phyloP scores from a whole-genome alignment of 2,113 vertebrate genomes.

The Hippopotamus amphibius region DNA sequence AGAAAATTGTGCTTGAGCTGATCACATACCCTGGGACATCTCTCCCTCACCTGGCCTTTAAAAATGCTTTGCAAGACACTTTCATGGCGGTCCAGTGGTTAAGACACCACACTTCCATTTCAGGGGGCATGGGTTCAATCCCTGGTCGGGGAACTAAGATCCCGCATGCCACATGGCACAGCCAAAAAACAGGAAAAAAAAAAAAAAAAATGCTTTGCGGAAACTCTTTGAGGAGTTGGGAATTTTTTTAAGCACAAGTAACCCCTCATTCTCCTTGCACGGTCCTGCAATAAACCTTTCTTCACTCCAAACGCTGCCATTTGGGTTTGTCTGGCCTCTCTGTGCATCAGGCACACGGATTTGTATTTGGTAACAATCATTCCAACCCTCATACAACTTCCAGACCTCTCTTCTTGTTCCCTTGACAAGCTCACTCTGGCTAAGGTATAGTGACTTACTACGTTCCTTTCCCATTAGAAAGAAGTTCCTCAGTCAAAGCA shows the following conservation, averaged over 20 bases:
- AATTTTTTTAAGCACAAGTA: not conserved
- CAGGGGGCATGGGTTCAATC: no score
- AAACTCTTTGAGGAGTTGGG: not conserved
- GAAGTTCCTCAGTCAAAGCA: not conserved
- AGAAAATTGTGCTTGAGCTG: not conserved
- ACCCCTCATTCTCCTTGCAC: not conserved
- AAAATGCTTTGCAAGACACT: not conserved
- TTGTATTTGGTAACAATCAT: not conserved
- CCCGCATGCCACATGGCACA: no score
- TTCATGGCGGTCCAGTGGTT: no score
- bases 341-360: not conserved
- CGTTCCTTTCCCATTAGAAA: conserved; percentile 15
- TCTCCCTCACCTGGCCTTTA: not conserved
- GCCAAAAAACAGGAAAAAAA: no score
- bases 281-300: not conserved
- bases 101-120: no score
- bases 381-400: not conserved
- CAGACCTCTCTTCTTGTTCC: not conserved
- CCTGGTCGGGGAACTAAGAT: no score
- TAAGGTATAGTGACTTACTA: not conserved
- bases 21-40: not conserved
- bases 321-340: not conserved
- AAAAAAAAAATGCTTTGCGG: not conserved
- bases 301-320: not conserved
- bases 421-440: not conserved